Base-by-base conservation (phyloP, 2,888 invertebrate genomes). In the Calameuta idolon region DNA sequence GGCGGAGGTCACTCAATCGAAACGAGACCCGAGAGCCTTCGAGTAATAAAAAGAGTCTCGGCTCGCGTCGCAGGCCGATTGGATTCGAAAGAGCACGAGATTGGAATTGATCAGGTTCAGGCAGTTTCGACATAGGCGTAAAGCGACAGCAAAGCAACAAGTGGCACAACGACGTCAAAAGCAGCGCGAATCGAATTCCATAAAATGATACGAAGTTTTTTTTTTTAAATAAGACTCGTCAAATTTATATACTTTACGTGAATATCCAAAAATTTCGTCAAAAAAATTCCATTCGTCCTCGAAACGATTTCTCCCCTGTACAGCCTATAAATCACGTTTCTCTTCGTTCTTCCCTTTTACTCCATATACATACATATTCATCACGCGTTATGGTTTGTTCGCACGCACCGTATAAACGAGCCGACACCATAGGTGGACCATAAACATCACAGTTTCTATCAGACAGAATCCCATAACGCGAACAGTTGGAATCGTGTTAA, bases 341-440 rank as follows among this genome's bases (percentile, higher is more conserved):
- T 55, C 2, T 9, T 1, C 5, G 9, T 55, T 9, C 55, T 23
- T 35, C 55, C 23, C 55, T 5, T 55, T 23, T 55, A 55, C 55
- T 55, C 55, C 55, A 55, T 55, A 55, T 55, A 55, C 55, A 55
- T 55, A 55, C 55, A 55, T 23, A 55, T 55, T 55, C 84, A 85
- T 77, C 77, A 78, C 80, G 83, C 81, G 83, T 86, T 85, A 85
- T 84, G 85, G 85, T 80, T 84, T 76, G 79, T 81, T 81, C 81
- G 81, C 82, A 83, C 84, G 85, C 82, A 83, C 83, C 73, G 40
- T 23, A 77, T 55, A 55, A 55, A 23, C 55, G 55, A 9, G 55
- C 55, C 55, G 55, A 11, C 37, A 34, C 68, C 77, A 69, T 77
- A 74, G 76, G 76, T 73, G 76, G 30, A 40, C 37, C 71, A 76